Evolutionary conservation across 2,888 invertebrate genomes (phyloP), one percentile per base, ranked within the genome.

Genomic region (Ceramica pisi): DNA sequence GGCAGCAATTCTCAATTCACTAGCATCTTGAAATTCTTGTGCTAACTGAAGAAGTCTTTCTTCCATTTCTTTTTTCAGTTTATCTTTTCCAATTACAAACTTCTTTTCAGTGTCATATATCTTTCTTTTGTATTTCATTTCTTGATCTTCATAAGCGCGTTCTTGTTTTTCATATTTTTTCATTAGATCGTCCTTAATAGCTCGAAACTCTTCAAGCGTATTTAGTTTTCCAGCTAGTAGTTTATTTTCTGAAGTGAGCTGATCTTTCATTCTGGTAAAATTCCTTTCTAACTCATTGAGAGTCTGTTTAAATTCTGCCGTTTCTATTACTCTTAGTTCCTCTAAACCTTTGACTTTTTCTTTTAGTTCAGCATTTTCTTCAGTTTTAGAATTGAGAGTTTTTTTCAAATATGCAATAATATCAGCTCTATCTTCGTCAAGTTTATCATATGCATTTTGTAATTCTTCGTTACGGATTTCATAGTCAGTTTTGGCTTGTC

Each of bases 11-110:
- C 98, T 97, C 67, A 98, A 94, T 90, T 98, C 98, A 61, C 98
- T 98, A 5, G 98, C 98, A 87, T 98, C 97, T 84, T 98, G 97
- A 88, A 99, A 99, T 87, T 98, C 98, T 83, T 98, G 97, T 0
- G 98, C 98, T 0, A 99, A 96, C 85, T 98, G 97, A 70, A 98
- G 94, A 19, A 99, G 95, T 71, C 97, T 97, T 21, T 97, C 97
- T 90, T 98, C 98, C 97, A 99, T 98, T 91, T 99, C 98, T 88
- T 97, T 98, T 88, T 98, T 98, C 56, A 98, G 91, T 71, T 98
- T 97, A 88, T 97, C 98, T 95, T 98, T 98, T 63, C 97, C 97
- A 65, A 98, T 97, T 7, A 98, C 97, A 87, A 98, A 97, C 87
- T 98, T 97, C 79, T 96, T 97, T 90, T 98, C 98, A 75, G 98